Conservation (phyloP, 1,140 invertebrate genomes). For the Idris sp. region DNA sequence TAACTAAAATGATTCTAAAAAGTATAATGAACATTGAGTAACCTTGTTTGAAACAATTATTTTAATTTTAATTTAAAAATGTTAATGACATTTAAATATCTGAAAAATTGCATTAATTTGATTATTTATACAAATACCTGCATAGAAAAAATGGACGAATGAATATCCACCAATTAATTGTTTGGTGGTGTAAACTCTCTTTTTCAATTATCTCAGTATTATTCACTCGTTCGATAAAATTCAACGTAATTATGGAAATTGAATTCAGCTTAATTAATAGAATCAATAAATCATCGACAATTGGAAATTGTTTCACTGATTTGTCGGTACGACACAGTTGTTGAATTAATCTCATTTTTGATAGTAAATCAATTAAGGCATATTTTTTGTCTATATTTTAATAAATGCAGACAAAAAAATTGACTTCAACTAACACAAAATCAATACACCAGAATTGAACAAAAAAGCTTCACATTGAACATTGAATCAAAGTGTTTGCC, state of each 20-base stretch:
- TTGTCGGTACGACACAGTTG: neutral
- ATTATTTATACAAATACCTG: neutral
- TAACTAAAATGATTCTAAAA: too few relatives aligned
- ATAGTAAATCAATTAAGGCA: conserved; percentile 28
- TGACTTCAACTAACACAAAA: neutral
- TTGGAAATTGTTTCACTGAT: conserved; percentile 29
- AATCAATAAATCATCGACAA: conserved; percentile 45
- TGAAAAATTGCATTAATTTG: neutral
- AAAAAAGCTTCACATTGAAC: too few relatives aligned
- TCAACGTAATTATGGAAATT: conserved; percentile 40
- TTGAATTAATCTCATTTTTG: conserved; percentile 32
- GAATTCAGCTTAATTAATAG: conserved; percentile 42
- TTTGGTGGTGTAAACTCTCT: conserved; percentile 23
- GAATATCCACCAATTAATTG: conserved; percentile 12
- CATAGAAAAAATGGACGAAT: conserved; percentile 12
- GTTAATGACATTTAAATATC: too few relatives aligned
- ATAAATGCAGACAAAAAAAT: too few relatives aligned
- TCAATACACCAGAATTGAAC: too few relatives aligned
- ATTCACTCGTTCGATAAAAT: conserved; percentile 5
- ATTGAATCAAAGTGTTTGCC: too few relatives aligned
- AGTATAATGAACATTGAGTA: too few relatives aligned
- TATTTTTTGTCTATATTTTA: conserved; percentile 9
- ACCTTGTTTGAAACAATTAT: too few relatives aligned
- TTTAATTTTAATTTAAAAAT: too few relatives aligned
- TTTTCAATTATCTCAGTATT: conserved; percentile 18